Base-by-base conservation (phyloP, 2,888 invertebrate species). In the Dinocampus coccinellae region DNA sequence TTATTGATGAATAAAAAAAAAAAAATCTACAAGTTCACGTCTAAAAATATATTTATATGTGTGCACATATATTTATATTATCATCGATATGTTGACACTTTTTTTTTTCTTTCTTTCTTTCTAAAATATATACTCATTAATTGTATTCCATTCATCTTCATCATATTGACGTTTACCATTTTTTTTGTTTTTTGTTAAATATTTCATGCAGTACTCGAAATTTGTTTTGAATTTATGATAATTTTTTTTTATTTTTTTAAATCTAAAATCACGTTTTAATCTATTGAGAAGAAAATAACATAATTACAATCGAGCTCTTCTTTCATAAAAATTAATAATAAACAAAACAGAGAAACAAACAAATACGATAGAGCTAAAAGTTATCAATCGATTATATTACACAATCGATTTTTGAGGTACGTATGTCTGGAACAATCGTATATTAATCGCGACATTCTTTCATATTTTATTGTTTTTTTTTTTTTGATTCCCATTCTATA, bases 321-420 rank as follows among this genome's bases (percentile, higher is more conserved):
- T 20, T 63, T 16, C 22, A 63, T 24, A n/a, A n/a, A n/a, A n/a
- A 64, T 42, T 64, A 10, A 34, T 20, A 33, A 55, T 7, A 22
- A 52, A 65, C 65, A 36, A 34, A 52, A 22, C 22, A 34, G 13
- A 36, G 20, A 34, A 52, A 76, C 78, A 82, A 81, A 83, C 79
- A 80, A 81, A 80, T 78, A 77, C 79, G 79, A 80, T 83, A 83
- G 80, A 85, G 76, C 85, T 86, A 86, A 80, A 81, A 86, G 82
- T 87, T 82, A 47, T 52, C 42, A 58, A 82, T 86, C 84, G 83
- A 84, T 87, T 80, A 47, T 6, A 16, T 16, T 47, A 83, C 79
- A 82, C 83, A 84, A 85, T 85, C 83, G 84, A 85, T 77, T 72
- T 83, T 78, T 84, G 85, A 86, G 86, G 87, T 87, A 87, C 85